Percentiles rank a stretch among this genome's conserved stretches.
Evolutionary conservation across 1,140 invertebrate species (phyloP).

Genomic region (Drosophila dunni): DNA sequence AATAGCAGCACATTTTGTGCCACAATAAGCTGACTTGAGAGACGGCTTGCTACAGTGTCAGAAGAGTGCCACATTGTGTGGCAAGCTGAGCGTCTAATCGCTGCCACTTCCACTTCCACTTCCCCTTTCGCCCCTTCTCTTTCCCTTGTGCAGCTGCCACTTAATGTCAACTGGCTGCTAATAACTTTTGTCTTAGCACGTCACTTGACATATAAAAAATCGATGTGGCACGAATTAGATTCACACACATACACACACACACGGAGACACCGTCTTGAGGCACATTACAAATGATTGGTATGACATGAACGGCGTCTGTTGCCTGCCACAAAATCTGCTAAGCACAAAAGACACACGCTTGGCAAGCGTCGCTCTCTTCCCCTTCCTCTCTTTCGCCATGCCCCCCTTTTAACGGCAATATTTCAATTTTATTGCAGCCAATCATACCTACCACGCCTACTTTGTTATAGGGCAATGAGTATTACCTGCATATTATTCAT

Average conservation of each 20-base stretch:
- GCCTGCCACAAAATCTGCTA: constrained; percentile 42
- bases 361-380: constrained; percentile 7
- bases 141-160: constrained; percentile 17
- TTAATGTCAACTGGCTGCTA: constrained; percentile 46
- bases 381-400: neutral
- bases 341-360: constrained; percentile 32
- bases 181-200: constrained; percentile 41
- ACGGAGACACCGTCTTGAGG: constrained; percentile 21
- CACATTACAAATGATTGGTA: constrained; percentile 45
- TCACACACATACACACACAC: neutral
- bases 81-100: constrained; percentile 11
- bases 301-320: constrained; percentile 25
- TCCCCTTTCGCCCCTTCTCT: neutral
- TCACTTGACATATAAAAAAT: constrained; percentile 33
- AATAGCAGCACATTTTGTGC: neutral
- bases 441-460: constrained; percentile 8
- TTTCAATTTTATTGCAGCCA: constrained; percentile 23
- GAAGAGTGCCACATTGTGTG: constrained; percentile 20
- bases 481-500: constrained; percentile 20
- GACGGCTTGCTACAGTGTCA: neutral
- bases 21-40: neutral
- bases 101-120: constrained; percentile 1
- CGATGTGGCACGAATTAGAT: constrained; percentile 38
- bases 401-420: constrained; percentile 9
- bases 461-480: neutral